Conservation (phyloP, 2,888 invertebrate species). For the Agrenia bidenticulata region DNA sequence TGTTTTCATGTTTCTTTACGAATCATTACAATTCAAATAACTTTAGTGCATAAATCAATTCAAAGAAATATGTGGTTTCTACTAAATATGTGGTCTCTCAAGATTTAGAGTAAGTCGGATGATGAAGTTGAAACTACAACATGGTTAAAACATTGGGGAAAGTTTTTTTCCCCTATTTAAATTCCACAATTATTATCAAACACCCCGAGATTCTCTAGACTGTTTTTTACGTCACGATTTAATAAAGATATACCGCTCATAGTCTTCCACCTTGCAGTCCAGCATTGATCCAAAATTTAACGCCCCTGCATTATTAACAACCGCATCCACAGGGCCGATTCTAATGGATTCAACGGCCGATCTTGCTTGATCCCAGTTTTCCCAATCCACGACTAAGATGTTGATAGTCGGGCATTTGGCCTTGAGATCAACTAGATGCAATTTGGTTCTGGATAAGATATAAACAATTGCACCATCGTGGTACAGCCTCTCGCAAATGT, state of each 20-base stretch:
- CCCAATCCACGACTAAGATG: conserved; percentile 69
- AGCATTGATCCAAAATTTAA: conserved; percentile 70
- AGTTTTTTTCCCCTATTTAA: too few species aligned
- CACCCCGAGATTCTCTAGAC: too few species aligned
- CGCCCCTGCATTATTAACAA: conserved; percentile 88
- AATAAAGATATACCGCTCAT: conserved; percentile 62
- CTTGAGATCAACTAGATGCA: background rate
- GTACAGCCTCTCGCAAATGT: background rate
- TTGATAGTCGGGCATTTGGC: conserved; percentile 62
- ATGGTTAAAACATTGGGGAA: too few species aligned
- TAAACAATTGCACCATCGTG: background rate
- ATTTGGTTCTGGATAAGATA: background rate
- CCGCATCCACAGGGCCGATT: conserved; percentile 72
- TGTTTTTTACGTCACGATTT: background rate
- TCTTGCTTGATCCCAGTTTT: conserved; percentile 73
- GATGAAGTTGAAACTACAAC: too few species aligned
- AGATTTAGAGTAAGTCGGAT: too few species aligned
- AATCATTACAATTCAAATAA: too few species aligned
- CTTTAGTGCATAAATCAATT: too few species aligned
- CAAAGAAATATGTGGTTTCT: too few species aligned
- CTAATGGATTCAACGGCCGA: conserved; percentile 61
- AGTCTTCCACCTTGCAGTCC: conserved; percentile 66
- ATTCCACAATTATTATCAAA: too few species aligned
- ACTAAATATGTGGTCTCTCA: too few species aligned
- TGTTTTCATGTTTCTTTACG: too few species aligned